Evolutionary conservation across 2,888 invertebrate species (phyloP).

Genomic region (Eupithecia pulchellata): DNA sequence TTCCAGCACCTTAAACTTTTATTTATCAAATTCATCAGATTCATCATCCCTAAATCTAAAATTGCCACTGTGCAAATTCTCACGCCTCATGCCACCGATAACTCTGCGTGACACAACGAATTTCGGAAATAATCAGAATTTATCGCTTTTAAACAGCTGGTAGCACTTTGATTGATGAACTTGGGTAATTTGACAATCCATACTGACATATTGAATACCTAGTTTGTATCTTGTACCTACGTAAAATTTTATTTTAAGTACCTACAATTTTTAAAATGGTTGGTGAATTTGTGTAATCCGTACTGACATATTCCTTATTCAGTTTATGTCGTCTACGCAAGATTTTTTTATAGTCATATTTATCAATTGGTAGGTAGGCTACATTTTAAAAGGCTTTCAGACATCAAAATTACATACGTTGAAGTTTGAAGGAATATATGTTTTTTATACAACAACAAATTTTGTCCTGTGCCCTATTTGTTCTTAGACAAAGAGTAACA

Average conservation of each 20-base stretch:
- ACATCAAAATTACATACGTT: background rate
- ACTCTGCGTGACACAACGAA: conserved; percentile 26
- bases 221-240: no score
- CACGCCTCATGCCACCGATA: conserved; percentile 30
- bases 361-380: no score
- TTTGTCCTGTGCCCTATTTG: background rate
- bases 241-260: no score
- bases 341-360: no score
- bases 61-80: conserved; percentile 22
- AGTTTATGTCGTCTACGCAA: no score
- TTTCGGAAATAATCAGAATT: conserved; percentile 27
- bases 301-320: no score
- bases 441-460: no score
- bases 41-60: background rate
- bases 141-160: conserved; percentile 30
- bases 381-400: background rate
- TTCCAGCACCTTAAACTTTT: no score
- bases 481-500: background rate
- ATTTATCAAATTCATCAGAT: no score
- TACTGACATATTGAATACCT: background rate
- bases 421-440: no score
- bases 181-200: background rate
- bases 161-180: conserved; percentile 29
- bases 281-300: no score
- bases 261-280: no score